phyloP scores from a whole-genome alignment of 2,113 vertebrate species.

The Clarias magur region DNA sequence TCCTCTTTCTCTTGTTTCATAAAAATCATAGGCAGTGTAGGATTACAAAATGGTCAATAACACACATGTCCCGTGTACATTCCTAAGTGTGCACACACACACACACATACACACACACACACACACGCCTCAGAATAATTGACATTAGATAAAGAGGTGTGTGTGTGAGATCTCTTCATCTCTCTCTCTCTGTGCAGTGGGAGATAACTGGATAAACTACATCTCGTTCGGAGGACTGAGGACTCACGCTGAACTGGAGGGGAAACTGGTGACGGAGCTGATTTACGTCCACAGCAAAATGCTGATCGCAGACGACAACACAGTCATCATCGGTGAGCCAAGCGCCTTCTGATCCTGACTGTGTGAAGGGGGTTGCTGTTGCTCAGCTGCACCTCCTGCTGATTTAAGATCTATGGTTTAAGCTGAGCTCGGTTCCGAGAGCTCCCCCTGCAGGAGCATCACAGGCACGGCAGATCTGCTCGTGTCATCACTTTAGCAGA shows the following conservation, averaged over 20 bases:
- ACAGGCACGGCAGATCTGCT: neutral
- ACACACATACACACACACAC: neutral
- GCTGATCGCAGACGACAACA: constrained; percentile 93
- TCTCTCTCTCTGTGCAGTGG: constrained; percentile 74
- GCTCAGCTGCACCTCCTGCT: neutral
- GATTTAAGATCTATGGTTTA: neutral
- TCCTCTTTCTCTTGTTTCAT: neutral
- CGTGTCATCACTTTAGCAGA: neutral
- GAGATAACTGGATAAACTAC: constrained; percentile 94
- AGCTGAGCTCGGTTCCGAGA: neutral
- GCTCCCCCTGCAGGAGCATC: no score
- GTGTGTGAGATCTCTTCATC: neutral
- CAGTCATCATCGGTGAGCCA: constrained; percentile 87
- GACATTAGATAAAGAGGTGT: no score
- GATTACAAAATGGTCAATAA: neutral
- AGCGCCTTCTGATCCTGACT: neutral
- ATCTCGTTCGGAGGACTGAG: constrained; percentile 91
- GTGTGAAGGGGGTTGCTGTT: neutral
- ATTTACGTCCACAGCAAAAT: constrained; percentile 98
- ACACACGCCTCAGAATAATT: neutral
- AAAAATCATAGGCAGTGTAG: neutral
- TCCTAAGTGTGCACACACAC: no score
- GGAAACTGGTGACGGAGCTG: constrained; percentile 87
- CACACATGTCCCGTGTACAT: neutral
- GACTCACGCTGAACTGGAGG: constrained; percentile 88